Evolutionary conservation across 1,140 invertebrate species (phyloP).

Genomic region (Drosophila erecta): DNA sequence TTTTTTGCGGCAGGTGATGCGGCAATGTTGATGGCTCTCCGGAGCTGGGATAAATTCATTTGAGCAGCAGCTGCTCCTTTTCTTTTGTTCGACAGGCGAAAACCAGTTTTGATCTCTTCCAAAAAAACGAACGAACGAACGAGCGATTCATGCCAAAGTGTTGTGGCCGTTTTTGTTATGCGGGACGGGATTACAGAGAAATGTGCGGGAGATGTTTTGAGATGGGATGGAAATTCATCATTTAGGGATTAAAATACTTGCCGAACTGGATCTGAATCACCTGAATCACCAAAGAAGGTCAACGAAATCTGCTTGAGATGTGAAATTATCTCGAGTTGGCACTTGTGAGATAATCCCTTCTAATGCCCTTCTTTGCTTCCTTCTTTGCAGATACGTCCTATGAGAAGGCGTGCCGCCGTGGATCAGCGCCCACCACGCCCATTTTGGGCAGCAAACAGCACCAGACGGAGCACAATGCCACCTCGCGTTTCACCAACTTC

Average conservation of each 20-base stretch:
- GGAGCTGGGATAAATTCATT: conserved; percentile 30
- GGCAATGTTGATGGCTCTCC: conserved; percentile 17
- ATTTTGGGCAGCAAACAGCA: conserved; percentile 87
- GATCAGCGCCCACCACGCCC: conserved; percentile 93
- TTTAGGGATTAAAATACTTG: conserved; percentile 22
- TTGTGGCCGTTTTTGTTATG: conserved; percentile 9
- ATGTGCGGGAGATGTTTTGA: neutral
- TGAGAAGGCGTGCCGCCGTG: conserved; percentile 94
- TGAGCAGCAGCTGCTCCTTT: conserved; percentile 44
- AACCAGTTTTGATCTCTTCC: conserved; percentile 36
- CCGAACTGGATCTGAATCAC: conserved; percentile 15
- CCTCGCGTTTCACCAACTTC: conserved; percentile 92
- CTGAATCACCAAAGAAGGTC: conserved; percentile 9
- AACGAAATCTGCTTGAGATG: neutral
- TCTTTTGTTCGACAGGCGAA: conserved; percentile 13
- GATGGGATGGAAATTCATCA: conserved; percentile 23
- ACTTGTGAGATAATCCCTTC: conserved; percentile 51
- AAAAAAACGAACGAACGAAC: conserved; percentile 23
- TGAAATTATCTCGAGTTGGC: neutral
- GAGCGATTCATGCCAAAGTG: conserved; percentile 34
- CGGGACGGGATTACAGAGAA: conserved; percentile 2
- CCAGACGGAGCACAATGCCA: conserved; percentile 80
- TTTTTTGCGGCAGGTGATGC: conserved; percentile 38
- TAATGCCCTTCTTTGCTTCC: conserved; percentile 29
- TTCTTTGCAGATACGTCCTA: conserved; percentile 93